Conservation (phyloP, 2,888 invertebrate species). For the Ectemnius cavifrons region DNA sequence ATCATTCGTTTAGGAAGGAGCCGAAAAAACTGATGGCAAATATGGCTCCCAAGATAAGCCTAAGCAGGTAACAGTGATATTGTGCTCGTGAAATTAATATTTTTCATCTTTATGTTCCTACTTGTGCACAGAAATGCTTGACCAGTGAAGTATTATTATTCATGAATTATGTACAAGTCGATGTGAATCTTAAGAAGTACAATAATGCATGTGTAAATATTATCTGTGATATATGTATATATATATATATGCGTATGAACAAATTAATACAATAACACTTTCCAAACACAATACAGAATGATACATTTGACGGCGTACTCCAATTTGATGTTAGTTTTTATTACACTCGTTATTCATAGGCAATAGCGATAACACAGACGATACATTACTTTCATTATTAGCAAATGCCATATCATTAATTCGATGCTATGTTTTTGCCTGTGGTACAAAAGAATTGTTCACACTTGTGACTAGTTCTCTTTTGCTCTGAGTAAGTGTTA, state of each 20-base stretch:
- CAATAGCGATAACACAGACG: slow-evolving; percentile 11
- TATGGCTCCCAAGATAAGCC: slow-evolving; percentile 96
- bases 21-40: slow-evolving; percentile 92
- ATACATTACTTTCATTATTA: background rate
- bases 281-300: background rate
- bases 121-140: slow-evolving; percentile 21
- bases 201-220: slow-evolving; percentile 44
- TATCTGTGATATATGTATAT: background rate
- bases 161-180: background rate
- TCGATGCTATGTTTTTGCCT: slow-evolving; percentile 27
- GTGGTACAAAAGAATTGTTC: slow-evolving; percentile 14
- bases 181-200: slow-evolving; percentile 3
- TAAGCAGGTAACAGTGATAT: slow-evolving; percentile 83
- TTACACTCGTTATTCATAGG: background rate
- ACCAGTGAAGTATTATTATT: slow-evolving; percentile 10
- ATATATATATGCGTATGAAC: background rate
- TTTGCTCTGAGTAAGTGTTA: slow-evolving; percentile 18
- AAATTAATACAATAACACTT: background rate
- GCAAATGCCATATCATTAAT: slow-evolving; percentile 15
- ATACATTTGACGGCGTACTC: no score
- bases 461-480: slow-evolving; percentile 22
- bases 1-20: slow-evolving; percentile 84
- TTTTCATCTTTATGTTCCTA: slow-evolving; percentile 39
- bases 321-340: background rate
- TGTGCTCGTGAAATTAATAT: slow-evolving; percentile 61